phyloP scores from a whole-genome alignment of 2,888 invertebrate species.

The Agriotes lineatus region DNA sequence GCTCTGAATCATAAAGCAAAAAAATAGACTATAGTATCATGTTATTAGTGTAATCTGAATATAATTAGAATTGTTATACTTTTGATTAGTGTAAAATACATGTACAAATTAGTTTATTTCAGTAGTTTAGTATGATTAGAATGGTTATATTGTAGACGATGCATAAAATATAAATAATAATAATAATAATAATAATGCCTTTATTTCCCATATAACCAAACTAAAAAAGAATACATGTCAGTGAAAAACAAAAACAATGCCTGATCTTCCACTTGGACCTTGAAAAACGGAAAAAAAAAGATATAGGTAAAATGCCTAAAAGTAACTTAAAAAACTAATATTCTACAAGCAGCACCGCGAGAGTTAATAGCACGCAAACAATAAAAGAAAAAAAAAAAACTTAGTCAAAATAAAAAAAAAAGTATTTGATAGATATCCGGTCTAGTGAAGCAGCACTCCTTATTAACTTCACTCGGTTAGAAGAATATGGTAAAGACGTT shows the following conservation, averaged over 20 bases:
- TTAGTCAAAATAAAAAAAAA: neutral
- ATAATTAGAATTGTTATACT: too few relatives aligned
- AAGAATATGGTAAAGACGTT: neutral
- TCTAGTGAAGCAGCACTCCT: neutral
- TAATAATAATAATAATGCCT: neutral
- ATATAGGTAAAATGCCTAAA: too few relatives aligned
- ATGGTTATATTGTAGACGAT: too few relatives aligned
- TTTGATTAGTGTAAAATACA: too few relatives aligned
- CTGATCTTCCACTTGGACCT: neutral
- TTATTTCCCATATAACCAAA: neutral
- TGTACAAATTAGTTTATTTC: too few relatives aligned
- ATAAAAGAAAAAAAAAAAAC: neutral
- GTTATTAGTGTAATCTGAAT: too few relatives aligned
- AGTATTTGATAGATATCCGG: neutral
- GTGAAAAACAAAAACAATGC: neutral
- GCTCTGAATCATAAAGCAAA: too few relatives aligned
- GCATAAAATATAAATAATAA: too few relatives aligned
- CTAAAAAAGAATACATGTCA: neutral
- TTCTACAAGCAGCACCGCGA: too few relatives aligned
- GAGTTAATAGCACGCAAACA: neutral
- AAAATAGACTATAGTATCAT: too few relatives aligned
- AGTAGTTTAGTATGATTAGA: too few relatives aligned
- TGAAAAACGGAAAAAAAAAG: neutral
- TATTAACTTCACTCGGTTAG: neutral
- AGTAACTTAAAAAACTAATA: too few relatives aligned